Conservation (phyloP, 2,888 invertebrate species). For the Drosophila imparisetae region DNA sequence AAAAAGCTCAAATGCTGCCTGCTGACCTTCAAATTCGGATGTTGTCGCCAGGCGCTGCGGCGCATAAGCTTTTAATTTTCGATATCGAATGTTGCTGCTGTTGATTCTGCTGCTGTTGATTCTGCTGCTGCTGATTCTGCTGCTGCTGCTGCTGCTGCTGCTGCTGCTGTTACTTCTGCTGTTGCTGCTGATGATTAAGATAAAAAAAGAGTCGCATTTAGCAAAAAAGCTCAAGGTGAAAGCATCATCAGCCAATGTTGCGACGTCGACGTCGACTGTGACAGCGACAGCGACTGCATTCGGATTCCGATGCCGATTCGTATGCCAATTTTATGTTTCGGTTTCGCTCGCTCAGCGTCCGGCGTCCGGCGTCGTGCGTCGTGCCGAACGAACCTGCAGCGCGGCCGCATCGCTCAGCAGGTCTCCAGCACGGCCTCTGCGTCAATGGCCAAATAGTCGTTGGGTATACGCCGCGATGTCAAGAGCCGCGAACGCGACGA, state of each 20-base stretch:
- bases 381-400: constrained; percentile 51
- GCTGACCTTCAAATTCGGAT: constrained; percentile 14
- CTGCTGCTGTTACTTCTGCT: constrained; percentile 4
- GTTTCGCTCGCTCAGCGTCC: constrained; percentile 59
- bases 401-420: constrained; percentile 34
- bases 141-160: neutral
- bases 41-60: constrained; percentile 28
- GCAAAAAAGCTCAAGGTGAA: constrained; percentile 73
- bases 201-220: constrained; percentile 41
- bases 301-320: constrained; percentile 54
- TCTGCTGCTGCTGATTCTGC: neutral
- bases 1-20: constrained; percentile 26
- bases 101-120: neutral
- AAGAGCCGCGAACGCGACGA: constrained; percentile 82
- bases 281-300: constrained; percentile 45
- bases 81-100: constrained; percentile 43
- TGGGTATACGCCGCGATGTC: constrained; percentile 84
- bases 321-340: constrained; percentile 52
- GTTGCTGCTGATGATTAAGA: constrained; percentile 26
- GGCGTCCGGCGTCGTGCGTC: constrained; percentile 54
- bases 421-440: constrained; percentile 81
- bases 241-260: constrained; percentile 55
- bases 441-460: constrained; percentile 80
- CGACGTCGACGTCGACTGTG: constrained; percentile 39
- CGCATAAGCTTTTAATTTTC: constrained; percentile 57